These are phyloP conservation scores for Phaonia tiefii DNA, from an alignment of 2,888 invertebrate species.

Conservation along the genomic window DNA sequence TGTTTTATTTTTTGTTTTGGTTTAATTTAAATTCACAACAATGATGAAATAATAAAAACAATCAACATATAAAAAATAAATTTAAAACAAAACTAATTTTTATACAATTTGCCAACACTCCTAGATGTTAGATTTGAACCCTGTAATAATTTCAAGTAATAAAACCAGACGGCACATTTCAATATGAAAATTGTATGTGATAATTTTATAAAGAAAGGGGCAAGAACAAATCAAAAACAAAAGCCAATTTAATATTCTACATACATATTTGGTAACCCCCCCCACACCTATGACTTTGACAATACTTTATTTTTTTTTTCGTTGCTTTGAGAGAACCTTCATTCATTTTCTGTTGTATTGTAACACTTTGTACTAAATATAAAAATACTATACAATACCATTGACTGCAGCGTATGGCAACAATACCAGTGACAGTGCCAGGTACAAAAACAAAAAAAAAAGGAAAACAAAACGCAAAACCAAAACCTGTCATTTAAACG, in stretches of 20 bases:
- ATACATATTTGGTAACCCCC: slow-evolving; percentile 1
- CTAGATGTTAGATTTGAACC: neutral
- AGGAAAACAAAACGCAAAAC: neutral
- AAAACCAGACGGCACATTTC: too few species aligned
- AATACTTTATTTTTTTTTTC: slow-evolving; percentile 39
- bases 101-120: neutral
- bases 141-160: neutral
- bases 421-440: too few species aligned
- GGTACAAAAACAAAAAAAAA: slow-evolving; percentile 12
- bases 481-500: slow-evolving; percentile 35
- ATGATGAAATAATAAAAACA: neutral
- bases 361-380: neutral
- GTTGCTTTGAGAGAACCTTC: slow-evolving; percentile 14
- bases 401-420: too few species aligned
- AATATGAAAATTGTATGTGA: too few species aligned
- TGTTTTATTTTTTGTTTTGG: neutral
- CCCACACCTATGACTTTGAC: slow-evolving; percentile 60
- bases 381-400: neutral
- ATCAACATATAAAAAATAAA: neutral
- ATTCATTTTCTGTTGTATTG: slow-evolving; percentile 3
- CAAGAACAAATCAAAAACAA: slow-evolving; percentile 3
- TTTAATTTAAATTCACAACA: slow-evolving; percentile 8
- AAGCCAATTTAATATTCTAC: slow-evolving; percentile 54
- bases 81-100: neutral
- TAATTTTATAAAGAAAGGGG: too few species aligned